Evolutionary conservation across 2,888 invertebrate genomes (phyloP).

Genomic region (Cerastis rubricosa): DNA sequence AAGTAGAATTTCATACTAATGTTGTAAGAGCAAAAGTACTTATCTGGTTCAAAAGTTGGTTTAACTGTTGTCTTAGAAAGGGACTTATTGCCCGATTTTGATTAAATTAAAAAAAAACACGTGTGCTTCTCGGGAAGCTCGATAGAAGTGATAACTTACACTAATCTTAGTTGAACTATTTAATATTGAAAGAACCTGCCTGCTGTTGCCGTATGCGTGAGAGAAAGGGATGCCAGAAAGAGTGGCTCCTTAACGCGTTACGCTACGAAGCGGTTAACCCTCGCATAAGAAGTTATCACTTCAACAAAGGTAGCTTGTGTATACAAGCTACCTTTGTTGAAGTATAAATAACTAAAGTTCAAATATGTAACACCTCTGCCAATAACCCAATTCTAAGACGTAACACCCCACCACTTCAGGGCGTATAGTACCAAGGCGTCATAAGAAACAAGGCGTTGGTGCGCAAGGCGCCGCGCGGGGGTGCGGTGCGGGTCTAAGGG

Average conservation of each 20-base stretch:
- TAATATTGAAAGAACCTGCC: no score
- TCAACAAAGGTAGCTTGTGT: no score
- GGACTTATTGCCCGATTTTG: neutral
- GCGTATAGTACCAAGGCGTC: slow-evolving; percentile 58
- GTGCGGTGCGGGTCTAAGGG: slow-evolving; percentile 64
- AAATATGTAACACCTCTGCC: neutral
- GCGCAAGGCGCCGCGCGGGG: slow-evolving; percentile 71
- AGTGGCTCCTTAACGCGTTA: no score
- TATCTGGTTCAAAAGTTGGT: neutral
- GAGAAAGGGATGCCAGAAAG: no score
- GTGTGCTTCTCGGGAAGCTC: no score
- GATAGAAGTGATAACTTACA: no score
- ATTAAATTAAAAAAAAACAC: no score
- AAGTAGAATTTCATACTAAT: neutral
- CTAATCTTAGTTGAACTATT: no score
- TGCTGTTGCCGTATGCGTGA: no score
- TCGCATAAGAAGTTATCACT: no score
- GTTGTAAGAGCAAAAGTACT: neutral
- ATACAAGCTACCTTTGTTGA: no score
- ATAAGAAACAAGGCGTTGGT: slow-evolving; percentile 76
- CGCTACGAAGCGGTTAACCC: no score
- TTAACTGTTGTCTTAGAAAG: neutral
- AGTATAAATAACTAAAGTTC: neutral
- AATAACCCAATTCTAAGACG: slow-evolving; percentile 30
- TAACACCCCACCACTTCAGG: slow-evolving; percentile 38